phyloP scores from a whole-genome alignment of 2,797 vertebrate species.

The Selene dorsalis region DNA sequence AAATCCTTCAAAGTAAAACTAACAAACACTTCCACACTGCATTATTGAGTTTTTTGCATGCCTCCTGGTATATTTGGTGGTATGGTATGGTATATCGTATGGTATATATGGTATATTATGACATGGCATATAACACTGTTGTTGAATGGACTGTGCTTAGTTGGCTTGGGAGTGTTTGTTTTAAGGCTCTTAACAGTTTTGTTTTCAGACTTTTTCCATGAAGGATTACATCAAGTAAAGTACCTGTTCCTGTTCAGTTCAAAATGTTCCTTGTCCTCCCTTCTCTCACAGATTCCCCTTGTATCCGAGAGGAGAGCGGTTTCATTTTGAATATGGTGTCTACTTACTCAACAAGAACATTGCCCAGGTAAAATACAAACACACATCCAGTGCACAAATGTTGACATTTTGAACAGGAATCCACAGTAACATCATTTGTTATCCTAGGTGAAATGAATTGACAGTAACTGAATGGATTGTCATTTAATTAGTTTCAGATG shows the following conservation, averaged over 20 bases:
- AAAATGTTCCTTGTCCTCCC: slow-evolving; percentile 26
- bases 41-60: slow-evolving; percentile 42
- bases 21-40: slow-evolving; percentile 34
- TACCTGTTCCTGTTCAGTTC: slow-evolving; percentile 31
- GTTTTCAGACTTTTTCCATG: slow-evolving; percentile 6
- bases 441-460: too few species aligned
- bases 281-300: slow-evolving; percentile 91
- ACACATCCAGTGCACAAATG: neutral
- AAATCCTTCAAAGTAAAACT: slow-evolving; percentile 37
- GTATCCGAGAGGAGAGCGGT: slow-evolving; percentile 94
- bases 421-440: too few species aligned
- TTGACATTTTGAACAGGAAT: too few species aligned
- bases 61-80: too few species aligned
- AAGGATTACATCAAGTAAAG: slow-evolving; percentile 26
- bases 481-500: neutral
- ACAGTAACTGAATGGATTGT: too few species aligned
- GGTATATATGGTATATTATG: slow-evolving; percentile 9
- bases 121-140: slow-evolving; percentile 10
- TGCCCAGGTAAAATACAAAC: slow-evolving; percentile 90
- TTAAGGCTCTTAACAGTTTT: neutral
- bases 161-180: slow-evolving; percentile 1
- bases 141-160: slow-evolving; percentile 1
- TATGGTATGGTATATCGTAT: too few species aligned
- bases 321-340: slow-evolving; percentile 98
- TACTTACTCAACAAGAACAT: slow-evolving; percentile 99